Percentiles rank a stretch among this genome's conserved stretches.
These are phyloP conservation scores for Eleginops maclovinus DNA, from an alignment of 2,113 vertebrate genomes.

Conservation along the genomic window DNA sequence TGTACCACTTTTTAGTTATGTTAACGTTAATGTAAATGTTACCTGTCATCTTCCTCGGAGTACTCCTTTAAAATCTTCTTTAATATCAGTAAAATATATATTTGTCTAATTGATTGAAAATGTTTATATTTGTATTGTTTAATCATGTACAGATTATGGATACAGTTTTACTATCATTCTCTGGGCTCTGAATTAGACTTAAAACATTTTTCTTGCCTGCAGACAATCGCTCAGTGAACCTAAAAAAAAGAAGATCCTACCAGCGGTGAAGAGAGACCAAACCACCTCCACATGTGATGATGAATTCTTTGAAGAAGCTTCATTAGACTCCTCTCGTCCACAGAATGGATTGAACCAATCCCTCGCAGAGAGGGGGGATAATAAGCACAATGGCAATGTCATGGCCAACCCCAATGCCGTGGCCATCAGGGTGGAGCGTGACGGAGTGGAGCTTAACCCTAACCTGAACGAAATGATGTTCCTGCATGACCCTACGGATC, in stretches of 20 bases:
- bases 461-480: slow-evolving; percentile 31
- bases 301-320: slow-evolving; percentile 77
- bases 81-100: neutral
- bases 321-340: slow-evolving; percentile 67
- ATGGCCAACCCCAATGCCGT: slow-evolving; percentile 74
- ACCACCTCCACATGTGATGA: slow-evolving; percentile 88
- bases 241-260: slow-evolving; percentile 77
- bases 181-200: neutral
- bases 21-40: too few relatives aligned
- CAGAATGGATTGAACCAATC: slow-evolving; percentile 75
- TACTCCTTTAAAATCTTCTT: neutral
- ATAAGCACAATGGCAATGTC: slow-evolving; percentile 75
- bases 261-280: slow-evolving; percentile 87
- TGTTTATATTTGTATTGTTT: neutral
- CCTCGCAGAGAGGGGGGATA: slow-evolving; percentile 69
- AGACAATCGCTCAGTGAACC: slow-evolving; percentile 78
- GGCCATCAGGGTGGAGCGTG: slow-evolving; percentile 26
- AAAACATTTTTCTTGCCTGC: slow-evolving; percentile 1
- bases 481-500: slow-evolving; percentile 55
- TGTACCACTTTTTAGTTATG: too few relatives aligned
- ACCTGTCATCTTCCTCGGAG: neutral
- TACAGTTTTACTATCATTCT: neutral
- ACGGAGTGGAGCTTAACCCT: slow-evolving; percentile 59
- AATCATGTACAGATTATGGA: neutral
- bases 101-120: neutral